These are phyloP conservation scores for Probaryconus sp. DNA, from an alignment of 1,140 invertebrate genomes.

Conservation along the genomic window DNA sequence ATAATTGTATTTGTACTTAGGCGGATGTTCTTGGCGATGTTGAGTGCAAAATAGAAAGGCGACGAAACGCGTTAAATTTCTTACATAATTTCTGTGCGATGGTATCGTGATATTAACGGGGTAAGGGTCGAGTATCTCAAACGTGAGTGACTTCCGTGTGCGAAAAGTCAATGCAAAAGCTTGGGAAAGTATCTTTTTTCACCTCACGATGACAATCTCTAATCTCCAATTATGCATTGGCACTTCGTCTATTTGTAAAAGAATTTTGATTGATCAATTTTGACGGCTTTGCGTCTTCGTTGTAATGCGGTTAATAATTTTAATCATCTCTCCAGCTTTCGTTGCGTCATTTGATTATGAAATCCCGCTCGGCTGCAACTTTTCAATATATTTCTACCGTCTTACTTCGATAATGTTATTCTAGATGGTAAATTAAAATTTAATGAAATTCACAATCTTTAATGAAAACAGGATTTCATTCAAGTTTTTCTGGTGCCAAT, in stretches of 20 bases:
- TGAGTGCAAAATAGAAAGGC: conserved; percentile 60
- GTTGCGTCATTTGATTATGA: conserved; percentile 39
- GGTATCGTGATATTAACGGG: conserved; percentile 63
- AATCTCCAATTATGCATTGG: conserved; percentile 50
- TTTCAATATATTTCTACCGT: too few species aligned
- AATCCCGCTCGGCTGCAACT: conserved; percentile 26
- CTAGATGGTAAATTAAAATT: too few species aligned
- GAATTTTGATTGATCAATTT: background rate
- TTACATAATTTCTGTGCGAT: conserved; percentile 62
- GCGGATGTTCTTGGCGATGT: conserved; percentile 34
- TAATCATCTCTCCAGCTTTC: conserved; percentile 21
- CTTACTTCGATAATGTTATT: too few species aligned
- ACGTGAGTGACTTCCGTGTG: conserved; percentile 63
- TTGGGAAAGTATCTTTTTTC: conserved; percentile 60
- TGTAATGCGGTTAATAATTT: conserved; percentile 30
- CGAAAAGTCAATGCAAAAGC: conserved; percentile 62
- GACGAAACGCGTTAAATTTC: conserved; percentile 64
- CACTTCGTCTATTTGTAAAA: conserved; percentile 12
- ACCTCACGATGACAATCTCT: conserved; percentile 44
- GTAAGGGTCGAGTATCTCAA: conserved; percentile 62
- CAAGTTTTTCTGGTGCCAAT: too few species aligned
- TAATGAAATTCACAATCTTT: too few species aligned
- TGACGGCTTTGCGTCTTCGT: conserved; percentile 23
- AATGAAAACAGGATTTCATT: too few species aligned
- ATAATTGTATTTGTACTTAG: conserved; percentile 45